A percentile compares a stretch with the other conserved stretches of the same genome.
Evolutionary conservation across 2,797 vertebrate genomes (phyloP).

Genomic region (Lutjanus campechanus): DNA sequence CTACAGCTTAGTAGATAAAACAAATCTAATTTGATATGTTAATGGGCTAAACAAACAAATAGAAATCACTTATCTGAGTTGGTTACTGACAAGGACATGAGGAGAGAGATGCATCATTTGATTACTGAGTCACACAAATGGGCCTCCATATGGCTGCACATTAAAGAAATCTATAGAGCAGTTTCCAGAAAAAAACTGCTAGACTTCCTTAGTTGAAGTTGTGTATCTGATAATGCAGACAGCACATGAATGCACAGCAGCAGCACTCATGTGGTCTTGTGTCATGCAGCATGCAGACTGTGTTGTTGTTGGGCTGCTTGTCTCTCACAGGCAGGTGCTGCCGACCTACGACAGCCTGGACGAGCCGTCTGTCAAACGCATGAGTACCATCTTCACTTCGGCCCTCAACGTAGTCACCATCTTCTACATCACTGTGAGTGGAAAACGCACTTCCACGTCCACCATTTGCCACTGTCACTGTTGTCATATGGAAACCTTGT

Average conservation of each 20-base stretch:
- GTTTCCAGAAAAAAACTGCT: conserved; percentile 13
- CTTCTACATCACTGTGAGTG: conserved; percentile 96
- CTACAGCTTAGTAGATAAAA: background rate
- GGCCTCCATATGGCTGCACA: conserved; percentile 57
- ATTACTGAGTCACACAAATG: conserved; percentile 61
- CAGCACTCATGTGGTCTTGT: conserved; percentile 10
- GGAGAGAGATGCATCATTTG: conserved; percentile 49
- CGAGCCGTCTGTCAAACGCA: conserved; percentile 97
- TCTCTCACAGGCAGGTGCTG: conserved; percentile 92
- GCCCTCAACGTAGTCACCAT: conserved; percentile 96
- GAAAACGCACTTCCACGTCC: background rate
- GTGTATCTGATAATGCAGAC: conserved; percentile 4
- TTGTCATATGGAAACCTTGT: background rate
- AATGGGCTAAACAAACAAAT: too few relatives aligned
- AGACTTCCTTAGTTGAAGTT: background rate
- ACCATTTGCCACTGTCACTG: background rate
- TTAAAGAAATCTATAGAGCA: conserved; percentile 45
- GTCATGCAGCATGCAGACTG: conserved; percentile 32
- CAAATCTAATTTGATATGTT: conserved; percentile 28
- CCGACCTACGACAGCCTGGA: conserved; percentile 98
- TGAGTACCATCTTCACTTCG: conserved; percentile 98
- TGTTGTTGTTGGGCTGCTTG: conserved; percentile 39
- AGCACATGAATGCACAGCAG: conserved; percentile 54
- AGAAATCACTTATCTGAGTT: too few relatives aligned
- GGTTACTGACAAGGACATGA: too few relatives aligned